Evolutionary conservation across 2,888 invertebrate species (phyloP).

Genomic region (Noctua comes): DNA sequence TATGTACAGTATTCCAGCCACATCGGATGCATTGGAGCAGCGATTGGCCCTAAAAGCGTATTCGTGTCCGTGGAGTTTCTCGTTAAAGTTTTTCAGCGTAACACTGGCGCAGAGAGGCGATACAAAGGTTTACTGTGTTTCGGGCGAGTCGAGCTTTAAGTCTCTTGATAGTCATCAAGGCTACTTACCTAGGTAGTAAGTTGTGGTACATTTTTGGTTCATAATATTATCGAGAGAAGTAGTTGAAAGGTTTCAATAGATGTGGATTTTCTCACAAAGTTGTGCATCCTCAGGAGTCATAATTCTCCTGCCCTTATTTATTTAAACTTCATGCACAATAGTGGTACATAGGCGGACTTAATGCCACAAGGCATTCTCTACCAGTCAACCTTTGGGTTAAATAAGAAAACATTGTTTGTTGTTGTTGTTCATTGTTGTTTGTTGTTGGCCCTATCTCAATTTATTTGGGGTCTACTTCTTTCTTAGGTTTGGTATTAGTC

Average conservation of each 20-base stretch:
- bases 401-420: too few relatives aligned
- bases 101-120: constrained; percentile 57
- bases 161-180: constrained; percentile 30
- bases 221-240: not conserved
- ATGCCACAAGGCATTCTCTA: too few relatives aligned
- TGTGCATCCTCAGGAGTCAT: not conserved
- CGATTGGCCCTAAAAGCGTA: constrained; percentile 81
- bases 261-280: not conserved
- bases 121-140: constrained; percentile 56
- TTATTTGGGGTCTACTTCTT: too few relatives aligned
- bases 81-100: constrained; percentile 77
- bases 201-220: not conserved
- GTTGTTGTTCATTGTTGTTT: too few relatives aligned
- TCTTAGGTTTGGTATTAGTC: too few relatives aligned
- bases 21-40: constrained; percentile 67
- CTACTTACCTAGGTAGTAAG: constrained; percentile 1
- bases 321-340: too few relatives aligned
- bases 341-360: too few relatives aligned
- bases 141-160: constrained; percentile 6
- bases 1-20: constrained; percentile 60
- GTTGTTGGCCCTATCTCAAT: too few relatives aligned
- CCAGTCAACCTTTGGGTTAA: too few relatives aligned
- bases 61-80: constrained; percentile 81
- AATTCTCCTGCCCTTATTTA: too few relatives aligned
- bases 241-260: constrained; percentile 2